Evolutionary conservation across 2,888 invertebrate genomes (phyloP), one percentile per base, ranked within the genome.

Genomic region (Meiosimyza platycephala): DNA sequence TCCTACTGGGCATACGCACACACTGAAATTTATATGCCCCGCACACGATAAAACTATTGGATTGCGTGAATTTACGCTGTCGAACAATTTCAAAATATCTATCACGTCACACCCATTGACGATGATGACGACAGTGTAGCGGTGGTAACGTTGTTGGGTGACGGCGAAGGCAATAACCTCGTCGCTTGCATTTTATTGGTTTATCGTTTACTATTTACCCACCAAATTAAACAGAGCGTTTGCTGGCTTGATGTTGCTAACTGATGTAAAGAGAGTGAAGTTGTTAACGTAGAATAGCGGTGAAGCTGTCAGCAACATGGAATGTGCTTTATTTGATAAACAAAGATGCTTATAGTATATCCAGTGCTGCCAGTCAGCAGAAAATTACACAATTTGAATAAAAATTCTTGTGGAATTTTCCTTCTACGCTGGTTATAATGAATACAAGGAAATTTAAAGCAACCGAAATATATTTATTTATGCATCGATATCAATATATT

Each of bases 101-200:
- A 47, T 48, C 63, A 48, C 63, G 47, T 9, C 48, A 63, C 47
- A 48, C 15, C 47, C 12, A 40, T 18, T 47, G 16, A 63, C 28
- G 57, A 28, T 57, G 57, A n/a, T 28, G 57, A 57, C 57, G 40
- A 40, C 40, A 40, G 40, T 40, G 9, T 40, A 9, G 9, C 57
- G 57, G 12, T 57, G 11, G 57, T 6, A 57, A 18, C 57, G 57
- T 28, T 22, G 55, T 3, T 55, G 55, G 55, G n/a, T 18, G 54
- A 54, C 13, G 54, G 55, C 59, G 71, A 71, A 65, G 71, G 59
- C 71, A 72, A 72, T 59, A 72, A 65, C 71, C 71, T 72, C 71
- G 59, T 28, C 22, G 22, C 9, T 15, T 51, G 52, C 64, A 33
- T 28, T 18, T 40, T 40, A 40, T 40, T 40, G 40, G 40, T 40